Conservation (phyloP, 2,113 vertebrate species). For the Oncorhynchus kisutch region DNA sequence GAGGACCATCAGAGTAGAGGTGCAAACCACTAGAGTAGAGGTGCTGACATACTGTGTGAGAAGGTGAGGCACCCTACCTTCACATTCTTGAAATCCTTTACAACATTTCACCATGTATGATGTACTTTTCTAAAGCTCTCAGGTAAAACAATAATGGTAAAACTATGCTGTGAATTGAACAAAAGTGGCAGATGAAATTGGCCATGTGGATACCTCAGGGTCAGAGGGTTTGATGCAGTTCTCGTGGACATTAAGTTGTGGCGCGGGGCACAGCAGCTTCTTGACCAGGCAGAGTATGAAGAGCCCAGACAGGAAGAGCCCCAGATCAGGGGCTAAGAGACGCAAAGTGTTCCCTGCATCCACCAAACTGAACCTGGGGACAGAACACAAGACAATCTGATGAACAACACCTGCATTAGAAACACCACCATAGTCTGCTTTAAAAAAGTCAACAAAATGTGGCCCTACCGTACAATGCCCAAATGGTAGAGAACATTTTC, state of each 20-base stretch:
- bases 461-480: slow-evolving; percentile 73
- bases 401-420: background rate
- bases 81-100: too few species aligned
- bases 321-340: slow-evolving; percentile 69
- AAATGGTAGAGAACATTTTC: slow-evolving; percentile 71
- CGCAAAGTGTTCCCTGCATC: slow-evolving; percentile 64
- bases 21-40: too few species aligned
- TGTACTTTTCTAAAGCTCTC: too few species aligned
- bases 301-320: slow-evolving; percentile 59
- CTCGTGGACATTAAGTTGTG: slow-evolving; percentile 49
- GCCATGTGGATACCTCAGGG: slow-evolving; percentile 50
- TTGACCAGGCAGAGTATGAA: slow-evolving; percentile 60
- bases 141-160: too few species aligned
- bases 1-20: too few species aligned
- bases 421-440: background rate
- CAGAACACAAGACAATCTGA: background rate
- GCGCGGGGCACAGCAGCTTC: slow-evolving; percentile 51
- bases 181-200: background rate
- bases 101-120: too few species aligned
- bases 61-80: too few species aligned
- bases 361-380: slow-evolving; percentile 72
- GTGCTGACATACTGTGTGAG: too few species aligned
- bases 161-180: background rate
- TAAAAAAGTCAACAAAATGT: background rate
- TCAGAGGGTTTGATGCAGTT: slow-evolving; percentile 49